Evolutionary conservation across 2,113 vertebrate genomes (phyloP).

Genomic region (Triplophysa tibetana): DNA sequence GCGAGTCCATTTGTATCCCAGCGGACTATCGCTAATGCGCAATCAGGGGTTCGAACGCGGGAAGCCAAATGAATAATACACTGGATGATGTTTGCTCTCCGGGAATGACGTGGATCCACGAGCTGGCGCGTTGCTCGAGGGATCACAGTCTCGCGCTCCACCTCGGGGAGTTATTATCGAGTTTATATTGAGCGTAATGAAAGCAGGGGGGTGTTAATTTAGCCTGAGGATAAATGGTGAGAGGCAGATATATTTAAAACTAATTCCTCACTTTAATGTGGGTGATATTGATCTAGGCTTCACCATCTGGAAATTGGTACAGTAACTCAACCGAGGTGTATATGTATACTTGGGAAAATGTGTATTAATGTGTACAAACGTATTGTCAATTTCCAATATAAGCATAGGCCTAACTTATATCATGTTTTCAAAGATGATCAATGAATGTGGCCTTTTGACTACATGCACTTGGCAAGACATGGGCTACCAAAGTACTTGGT

Average conservation of each 20-base stretch:
- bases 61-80: conserved; percentile 49
- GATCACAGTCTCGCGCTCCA: conserved; percentile 29
- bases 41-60: conserved; percentile 35
- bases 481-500: too few relatives aligned
- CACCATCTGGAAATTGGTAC: background rate
- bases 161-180: conserved; percentile 2
- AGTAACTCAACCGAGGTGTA: background rate
- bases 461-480: too few relatives aligned
- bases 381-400: too few relatives aligned
- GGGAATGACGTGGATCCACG: conserved; percentile 46
- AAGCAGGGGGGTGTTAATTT: conserved; percentile 14
- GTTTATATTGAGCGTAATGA: conserved; percentile 33
- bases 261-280: background rate
- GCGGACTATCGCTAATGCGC: conserved; percentile 52
- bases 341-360: too few relatives aligned
- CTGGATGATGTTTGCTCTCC: conserved; percentile 50
- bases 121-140: conserved; percentile 14
- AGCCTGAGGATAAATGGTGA: background rate
- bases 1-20: conserved; percentile 47
- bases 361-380: too few relatives aligned
- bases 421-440: too few relatives aligned
- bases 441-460: too few relatives aligned
- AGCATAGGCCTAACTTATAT: too few relatives aligned
- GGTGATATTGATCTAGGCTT: background rate
- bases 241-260: conserved; percentile 6